Base-by-base conservation (phyloP, 1,140 invertebrate species). In the Radopholus similis region DNA sequence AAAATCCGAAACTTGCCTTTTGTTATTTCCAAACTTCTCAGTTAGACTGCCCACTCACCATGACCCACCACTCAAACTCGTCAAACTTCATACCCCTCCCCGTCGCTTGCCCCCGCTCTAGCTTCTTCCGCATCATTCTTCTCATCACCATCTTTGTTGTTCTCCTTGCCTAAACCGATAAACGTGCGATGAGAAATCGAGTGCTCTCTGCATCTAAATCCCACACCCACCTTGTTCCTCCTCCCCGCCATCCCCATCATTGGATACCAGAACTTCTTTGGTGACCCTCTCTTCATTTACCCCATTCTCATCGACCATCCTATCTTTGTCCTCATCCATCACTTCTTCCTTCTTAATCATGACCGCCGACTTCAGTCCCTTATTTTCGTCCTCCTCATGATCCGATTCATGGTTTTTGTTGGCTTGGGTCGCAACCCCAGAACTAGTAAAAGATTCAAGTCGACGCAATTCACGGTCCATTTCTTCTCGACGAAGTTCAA, bases 401-500 rank as follows among this genome's bases (percentile, higher is more conserved):
- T 58, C 56, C 35, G 56, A 58, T 15, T 58, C 30, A 4, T 28
- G n/a, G 11, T 51, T 28, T 21, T 60, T 49, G 18, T 47, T 62
- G 18, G 28, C 59, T 21, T 49, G 59, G n/a, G 32, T 49, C 21
- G 49, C 40, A 13, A 28, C 56, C 8, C 21, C 40, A 6, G 23
- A 23, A 8, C 32, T 38, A 32, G 49, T 62, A 26, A 15, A 62
- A 32, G 59, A 26, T 9, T 49, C 40, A 11, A 62, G 49, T 18
- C 66, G 66, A 18, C 53, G 70, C 6, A 70, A 49, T 21, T 70
- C 68, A 21, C 53, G 26, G n/a, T 58, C 70, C 54, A 72, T 71
- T 64, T 70, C 56, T 49, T 70, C 68, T 15, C 68, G 69, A 23
- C 68, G 66, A 26, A 72, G 54, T 40, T 57, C 69, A 72, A 70